A percentile compares a stretch with the other conserved stretches of the same genome.
These are phyloP conservation scores for Trachemys scripta DNA, from an alignment of 2,113 vertebrate species.

Conservation along the genomic window DNA sequence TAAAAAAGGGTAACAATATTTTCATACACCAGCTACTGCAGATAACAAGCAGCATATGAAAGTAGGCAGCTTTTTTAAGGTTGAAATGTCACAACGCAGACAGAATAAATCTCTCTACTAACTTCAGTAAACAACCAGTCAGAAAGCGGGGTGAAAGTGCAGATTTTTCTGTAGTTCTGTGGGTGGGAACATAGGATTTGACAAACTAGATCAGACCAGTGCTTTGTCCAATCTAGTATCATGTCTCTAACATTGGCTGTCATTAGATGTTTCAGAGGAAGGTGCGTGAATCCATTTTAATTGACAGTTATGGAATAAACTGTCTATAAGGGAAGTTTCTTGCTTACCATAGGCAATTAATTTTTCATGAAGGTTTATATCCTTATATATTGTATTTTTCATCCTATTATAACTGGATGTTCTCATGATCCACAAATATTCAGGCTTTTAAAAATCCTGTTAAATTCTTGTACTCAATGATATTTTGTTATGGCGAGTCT, in stretches of 20 bases:
- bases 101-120: neutral
- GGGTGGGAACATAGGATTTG: neutral
- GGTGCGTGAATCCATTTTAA: neutral
- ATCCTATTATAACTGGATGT: too few species aligned
- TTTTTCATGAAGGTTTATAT: neutral
- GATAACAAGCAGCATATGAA: neutral
- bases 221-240: neutral
- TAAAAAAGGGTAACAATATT: neutral
- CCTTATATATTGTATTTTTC: too few species aligned
- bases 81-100: neutral
- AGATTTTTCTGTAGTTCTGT: neutral
- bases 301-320: neutral
- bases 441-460: too few species aligned
- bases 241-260: neutral
- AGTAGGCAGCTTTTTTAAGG: neutral
- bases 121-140: neutral
- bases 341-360: neutral
- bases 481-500: too few species aligned
- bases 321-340: neutral
- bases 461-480: too few species aligned
- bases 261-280: neutral
- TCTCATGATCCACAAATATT: too few species aligned
- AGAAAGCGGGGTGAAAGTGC: neutral
- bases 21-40: neutral
- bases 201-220: neutral